These are phyloP conservation scores for Sepiola atlantica DNA, from an alignment of 2,888 invertebrate genomes.

Conservation along the genomic window DNA sequence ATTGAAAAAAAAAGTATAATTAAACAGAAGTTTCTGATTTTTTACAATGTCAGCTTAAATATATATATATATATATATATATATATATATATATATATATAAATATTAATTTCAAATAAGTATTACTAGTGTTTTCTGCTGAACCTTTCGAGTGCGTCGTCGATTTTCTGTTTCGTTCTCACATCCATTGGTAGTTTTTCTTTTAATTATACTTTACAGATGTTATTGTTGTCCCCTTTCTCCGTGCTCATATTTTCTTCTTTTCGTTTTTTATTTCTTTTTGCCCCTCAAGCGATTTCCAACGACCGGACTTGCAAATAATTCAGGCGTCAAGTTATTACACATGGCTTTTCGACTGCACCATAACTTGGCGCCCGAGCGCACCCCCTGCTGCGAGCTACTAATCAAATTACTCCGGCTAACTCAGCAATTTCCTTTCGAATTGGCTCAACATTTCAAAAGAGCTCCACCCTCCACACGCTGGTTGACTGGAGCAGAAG, in stretches of 20 bases:
- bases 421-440: conserved; percentile 32
- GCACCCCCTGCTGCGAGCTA: conserved; percentile 20
- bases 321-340: neutral
- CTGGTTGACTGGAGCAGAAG: neutral
- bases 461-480: neutral
- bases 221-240: neutral
- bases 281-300: neutral
- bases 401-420: conserved; percentile 13
- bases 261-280: neutral
- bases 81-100: too few relatives aligned
- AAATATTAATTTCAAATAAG: too few relatives aligned
- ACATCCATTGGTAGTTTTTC: too few relatives aligned
- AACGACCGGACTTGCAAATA: neutral
- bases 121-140: too few relatives aligned
- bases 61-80: too few relatives aligned
- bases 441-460: neutral
- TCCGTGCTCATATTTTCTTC: neutral
- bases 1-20: too few relatives aligned
- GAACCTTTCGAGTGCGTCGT: too few relatives aligned
- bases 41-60: too few relatives aligned
- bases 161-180: too few relatives aligned
- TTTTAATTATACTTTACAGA: too few relatives aligned
- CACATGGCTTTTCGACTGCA: neutral
- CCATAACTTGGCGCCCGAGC: neutral
- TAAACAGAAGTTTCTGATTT: too few relatives aligned